These are phyloP conservation scores for Apostichopus parvimensis DNA, from an alignment of 35 echinoderm and acorn worm genomes.

Conservation along the genomic window DNA sequence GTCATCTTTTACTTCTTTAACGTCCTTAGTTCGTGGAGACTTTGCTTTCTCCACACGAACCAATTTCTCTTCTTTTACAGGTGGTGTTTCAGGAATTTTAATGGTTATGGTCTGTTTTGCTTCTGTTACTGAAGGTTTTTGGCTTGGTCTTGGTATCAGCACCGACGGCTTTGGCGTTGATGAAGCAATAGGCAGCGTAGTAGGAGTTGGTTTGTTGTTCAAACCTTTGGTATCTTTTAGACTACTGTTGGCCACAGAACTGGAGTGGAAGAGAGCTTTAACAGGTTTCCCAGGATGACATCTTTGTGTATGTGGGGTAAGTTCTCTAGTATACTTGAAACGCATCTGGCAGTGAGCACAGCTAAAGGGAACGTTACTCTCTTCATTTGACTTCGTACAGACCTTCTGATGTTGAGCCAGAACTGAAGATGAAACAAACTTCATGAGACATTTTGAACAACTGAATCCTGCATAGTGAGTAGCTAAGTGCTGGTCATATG, in stretches of 20 bases:
- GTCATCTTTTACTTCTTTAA: slow-evolving; percentile 23
- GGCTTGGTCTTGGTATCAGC: neutral
- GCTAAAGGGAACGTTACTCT: slow-evolving; percentile 13
- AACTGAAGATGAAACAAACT: slow-evolving; percentile 40
- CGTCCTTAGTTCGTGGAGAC: neutral
- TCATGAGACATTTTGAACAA: slow-evolving; percentile 55
- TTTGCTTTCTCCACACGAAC: neutral
- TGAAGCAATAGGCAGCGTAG: neutral
- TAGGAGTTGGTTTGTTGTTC: slow-evolving; percentile 15
- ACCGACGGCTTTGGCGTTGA: neutral
- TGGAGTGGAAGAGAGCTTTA: neutral
- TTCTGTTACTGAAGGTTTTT: neutral
- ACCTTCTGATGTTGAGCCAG: slow-evolving; percentile 35
- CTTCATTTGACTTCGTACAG: slow-evolving; percentile 31
- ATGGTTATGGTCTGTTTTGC: neutral
- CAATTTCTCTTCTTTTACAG: neutral
- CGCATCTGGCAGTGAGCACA: slow-evolving; percentile 51
- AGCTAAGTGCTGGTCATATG: slow-evolving; percentile 58
- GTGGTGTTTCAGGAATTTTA: neutral
- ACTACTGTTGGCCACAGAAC: neutral
- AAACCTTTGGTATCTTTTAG: neutral
- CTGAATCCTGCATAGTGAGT: slow-evolving; percentile 28
- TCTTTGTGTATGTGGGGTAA: slow-evolving; percentile 39
- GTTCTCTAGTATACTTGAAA: slow-evolving; percentile 42
- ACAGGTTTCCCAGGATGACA: slow-evolving; percentile 46